Evolutionary conservation across 23 tunicate species (phyloP).

Genomic region (Trididemnum miniatum): DNA sequence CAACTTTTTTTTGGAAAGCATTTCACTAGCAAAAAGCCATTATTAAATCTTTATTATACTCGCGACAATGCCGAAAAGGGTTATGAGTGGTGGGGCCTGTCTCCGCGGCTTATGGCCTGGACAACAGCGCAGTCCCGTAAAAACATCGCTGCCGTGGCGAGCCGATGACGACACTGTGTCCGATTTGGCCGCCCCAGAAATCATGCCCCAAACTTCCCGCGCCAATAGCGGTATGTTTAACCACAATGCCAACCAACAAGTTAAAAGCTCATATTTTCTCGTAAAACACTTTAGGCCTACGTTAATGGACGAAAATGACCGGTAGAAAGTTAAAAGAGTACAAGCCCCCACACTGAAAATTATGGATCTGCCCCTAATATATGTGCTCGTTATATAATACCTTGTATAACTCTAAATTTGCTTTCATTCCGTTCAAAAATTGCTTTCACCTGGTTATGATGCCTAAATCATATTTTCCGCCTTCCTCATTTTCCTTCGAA

Average conservation of each 20-base stretch:
- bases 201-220: not conserved
- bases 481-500: conserved; percentile 67
- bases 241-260: not conserved
- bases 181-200: not conserved
- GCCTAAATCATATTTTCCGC: conserved; percentile 83
- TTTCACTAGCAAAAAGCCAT: too few relatives aligned
- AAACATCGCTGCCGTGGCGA: not conserved
- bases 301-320: too few relatives aligned
- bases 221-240: not conserved
- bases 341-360: too few relatives aligned
- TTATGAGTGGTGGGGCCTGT: not conserved
- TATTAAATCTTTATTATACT: not conserved
- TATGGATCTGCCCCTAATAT: too few relatives aligned
- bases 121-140: not conserved
- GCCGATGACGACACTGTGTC: not conserved
- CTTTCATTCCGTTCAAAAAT: too few relatives aligned
- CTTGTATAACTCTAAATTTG: too few relatives aligned
- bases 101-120: not conserved
- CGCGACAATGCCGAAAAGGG: not conserved
- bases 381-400: too few relatives aligned
- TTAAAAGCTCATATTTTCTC: too few relatives aligned
- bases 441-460: conserved; percentile 52
- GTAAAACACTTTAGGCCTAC: too few relatives aligned
- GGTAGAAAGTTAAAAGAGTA: too few relatives aligned
- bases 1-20: too few relatives aligned